Base-by-base conservation (phyloP, 2,113 vertebrate genomes). In the Rhodinocichla rosea region DNA sequence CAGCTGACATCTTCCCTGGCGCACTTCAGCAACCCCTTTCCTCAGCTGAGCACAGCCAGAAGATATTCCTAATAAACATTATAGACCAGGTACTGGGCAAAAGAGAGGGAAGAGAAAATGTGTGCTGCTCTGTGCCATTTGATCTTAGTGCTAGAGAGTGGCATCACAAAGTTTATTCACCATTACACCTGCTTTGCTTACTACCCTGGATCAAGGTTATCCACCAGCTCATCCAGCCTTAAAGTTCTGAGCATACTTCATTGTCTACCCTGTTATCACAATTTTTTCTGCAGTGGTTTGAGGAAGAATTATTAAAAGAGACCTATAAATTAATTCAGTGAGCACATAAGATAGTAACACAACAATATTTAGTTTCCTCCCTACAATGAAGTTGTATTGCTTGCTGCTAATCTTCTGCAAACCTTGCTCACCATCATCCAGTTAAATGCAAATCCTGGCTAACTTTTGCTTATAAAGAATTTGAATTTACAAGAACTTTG, bases 401-500 rank as follows among this genome's bases (percentile, higher is more conserved):
- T 64, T 21, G 50, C 76, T 79, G 78, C 74, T 94, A 23, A 82
- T 89, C 69, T 79, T 50, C 70, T 18, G 8, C 42, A 95, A 91
- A 73, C 70, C 78, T 91, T 70, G 55, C 39, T 85, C 62, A 71
- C 69, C 12, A 1, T 32, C 77, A 84, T n/a, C n/a, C 93, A 64
- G 53, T 37, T 89, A 80, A 92, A 69, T 45, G 44, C 52, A 92
- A 87, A 73, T 65, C 60, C 62, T 35, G 3, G 45, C 30, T 93
- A 94, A 89, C 44, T 94, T 94, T 12, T 86, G 35, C 79, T 85
- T 88, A 63, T 24, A 60, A 92, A 95, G 63, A 77, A 90, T 86
- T 88, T 92, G 77, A 65, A 91, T 76, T 92, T 87, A 73, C 57
- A 82, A 85, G 74, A 82, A 87, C 65, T 84, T 89, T 73, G 62